Evolutionary conservation across 2,797 vertebrate species (phyloP).

Genomic region (Nannoperca obscura): DNA sequence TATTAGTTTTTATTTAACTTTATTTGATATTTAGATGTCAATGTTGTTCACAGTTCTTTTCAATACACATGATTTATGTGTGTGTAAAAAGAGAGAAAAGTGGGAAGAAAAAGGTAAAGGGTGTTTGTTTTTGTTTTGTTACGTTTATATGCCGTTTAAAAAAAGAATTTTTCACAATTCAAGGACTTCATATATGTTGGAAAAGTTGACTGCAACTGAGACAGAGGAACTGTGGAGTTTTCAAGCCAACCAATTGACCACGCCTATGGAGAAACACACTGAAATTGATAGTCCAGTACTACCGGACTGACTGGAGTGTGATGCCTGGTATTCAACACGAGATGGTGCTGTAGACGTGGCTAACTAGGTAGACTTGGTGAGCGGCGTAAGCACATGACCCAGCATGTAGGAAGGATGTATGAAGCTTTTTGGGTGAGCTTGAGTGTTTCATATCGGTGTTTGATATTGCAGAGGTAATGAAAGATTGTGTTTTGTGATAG

Average conservation of each 20-base stretch:
- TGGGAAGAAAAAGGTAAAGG: no score
- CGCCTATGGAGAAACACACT: not conserved
- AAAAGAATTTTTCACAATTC: no score
- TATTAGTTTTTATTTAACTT: no score
- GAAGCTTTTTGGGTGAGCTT: no score
- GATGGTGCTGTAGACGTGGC: constrained; percentile 11
- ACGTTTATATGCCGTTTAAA: not conserved
- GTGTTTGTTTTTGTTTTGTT: no score
- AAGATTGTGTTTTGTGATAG: not conserved
- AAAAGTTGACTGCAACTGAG: not conserved
- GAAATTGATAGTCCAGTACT: not conserved
- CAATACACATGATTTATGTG: no score
- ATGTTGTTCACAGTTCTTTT: no score
- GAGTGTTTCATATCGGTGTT: not conserved
- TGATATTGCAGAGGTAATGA: not conserved
- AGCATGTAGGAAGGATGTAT: no score
- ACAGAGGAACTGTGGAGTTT: not conserved
- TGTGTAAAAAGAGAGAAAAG: no score
- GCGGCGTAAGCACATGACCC: no score
- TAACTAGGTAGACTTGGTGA: not conserved
- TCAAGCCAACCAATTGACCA: not conserved
- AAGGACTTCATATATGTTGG: not conserved
- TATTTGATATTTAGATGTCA: not conserved
- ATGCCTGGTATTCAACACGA: constrained; percentile 8
- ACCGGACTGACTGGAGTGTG: not conserved